Evolutionary conservation across 2,113 vertebrate species (phyloP), one percentile per base, ranked within the genome.

Genomic region (Alouatta palliata): DNA sequence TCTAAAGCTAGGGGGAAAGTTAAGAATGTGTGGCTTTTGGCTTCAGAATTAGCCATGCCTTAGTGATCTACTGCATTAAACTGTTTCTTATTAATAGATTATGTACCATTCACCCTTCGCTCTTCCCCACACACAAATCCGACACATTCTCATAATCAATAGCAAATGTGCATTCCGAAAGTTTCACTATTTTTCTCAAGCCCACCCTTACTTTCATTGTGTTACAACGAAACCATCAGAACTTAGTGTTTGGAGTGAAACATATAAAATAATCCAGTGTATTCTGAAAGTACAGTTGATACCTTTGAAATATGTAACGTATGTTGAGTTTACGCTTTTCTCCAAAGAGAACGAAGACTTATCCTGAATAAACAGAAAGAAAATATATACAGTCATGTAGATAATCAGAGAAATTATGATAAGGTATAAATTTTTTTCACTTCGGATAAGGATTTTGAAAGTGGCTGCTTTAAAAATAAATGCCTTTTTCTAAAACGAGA

Each of bases 11-110:
- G 95, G 91, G 92, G 98, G 97, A 97, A 98, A 98, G 97, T 97
- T 96, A 98, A 98, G 98, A 98, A 98, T 98, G 98, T 98, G 98
- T 98, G 97, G 98, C 96, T 98, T 98, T 98, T 98, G 98, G 98
- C 98, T 98, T 98, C 83, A 97, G 97, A 98, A 98, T 98, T 98
- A 98, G 94, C 97, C 97, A 98, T 98, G 98, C 98, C 98, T 98
- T 98, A 98, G 96, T 98, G 98, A 98, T 98, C 98, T 98, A 97
- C 91, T 97, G 94, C 87, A 97, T 97, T 97, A 98, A 98, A 99
- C 98, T 99, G 98, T 98, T 99, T 99, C 98, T 98, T 98, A 99
- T 99, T 98, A 99, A 98, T 98, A 98, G 97, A 98, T 98, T 98
- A 98, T 97, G 98, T 97, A 97, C 95, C 97, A 97, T 90, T 96